These are phyloP conservation scores for Andrena haemorrhoa DNA, from an alignment of 2,888 invertebrate genomes.

Conservation along the genomic window DNA sequence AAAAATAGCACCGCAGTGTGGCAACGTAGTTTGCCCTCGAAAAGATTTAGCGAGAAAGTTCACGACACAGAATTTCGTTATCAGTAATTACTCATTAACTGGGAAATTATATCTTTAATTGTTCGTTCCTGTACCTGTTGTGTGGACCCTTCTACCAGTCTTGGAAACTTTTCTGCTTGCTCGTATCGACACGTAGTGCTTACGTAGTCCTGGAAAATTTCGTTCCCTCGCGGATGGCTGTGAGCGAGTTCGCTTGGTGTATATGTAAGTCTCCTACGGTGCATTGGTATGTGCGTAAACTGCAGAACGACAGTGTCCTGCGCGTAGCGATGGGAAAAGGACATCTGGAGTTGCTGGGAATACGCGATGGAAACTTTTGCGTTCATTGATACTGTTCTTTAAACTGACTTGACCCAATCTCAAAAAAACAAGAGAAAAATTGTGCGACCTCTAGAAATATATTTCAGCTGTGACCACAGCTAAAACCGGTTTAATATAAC, in stretches of 20 bases:
- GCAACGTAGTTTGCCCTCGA: too few relatives aligned
- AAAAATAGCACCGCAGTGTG: too few relatives aligned
- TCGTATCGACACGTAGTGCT: slow-evolving; percentile 39
- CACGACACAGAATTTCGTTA: too few relatives aligned
- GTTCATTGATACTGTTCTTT: neutral
- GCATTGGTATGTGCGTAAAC: slow-evolving; percentile 40
- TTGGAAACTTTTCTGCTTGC: slow-evolving; percentile 50
- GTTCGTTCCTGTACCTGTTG: neutral
- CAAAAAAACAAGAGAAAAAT: too few relatives aligned
- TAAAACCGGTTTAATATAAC: neutral
- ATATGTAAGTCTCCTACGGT: neutral
- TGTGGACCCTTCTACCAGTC: neutral
- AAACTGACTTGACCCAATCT: neutral
- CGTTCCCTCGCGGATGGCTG: slow-evolving; percentile 3
- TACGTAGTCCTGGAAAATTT: slow-evolving; percentile 58
- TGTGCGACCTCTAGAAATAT: too few relatives aligned
- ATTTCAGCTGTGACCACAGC: too few relatives aligned
- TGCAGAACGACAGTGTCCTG: slow-evolving; percentile 17
- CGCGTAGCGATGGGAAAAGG: slow-evolving; percentile 13
- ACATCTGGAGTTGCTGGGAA: neutral
- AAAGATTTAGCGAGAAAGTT: too few relatives aligned
- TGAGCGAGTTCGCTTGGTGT: neutral
- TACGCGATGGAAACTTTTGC: slow-evolving; percentile 45
- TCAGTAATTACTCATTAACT: too few relatives aligned
- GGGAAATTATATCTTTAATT: too few relatives aligned